phyloP scores from a whole-genome alignment of 2,797 vertebrate species.

The Squalus acanthias region DNA sequence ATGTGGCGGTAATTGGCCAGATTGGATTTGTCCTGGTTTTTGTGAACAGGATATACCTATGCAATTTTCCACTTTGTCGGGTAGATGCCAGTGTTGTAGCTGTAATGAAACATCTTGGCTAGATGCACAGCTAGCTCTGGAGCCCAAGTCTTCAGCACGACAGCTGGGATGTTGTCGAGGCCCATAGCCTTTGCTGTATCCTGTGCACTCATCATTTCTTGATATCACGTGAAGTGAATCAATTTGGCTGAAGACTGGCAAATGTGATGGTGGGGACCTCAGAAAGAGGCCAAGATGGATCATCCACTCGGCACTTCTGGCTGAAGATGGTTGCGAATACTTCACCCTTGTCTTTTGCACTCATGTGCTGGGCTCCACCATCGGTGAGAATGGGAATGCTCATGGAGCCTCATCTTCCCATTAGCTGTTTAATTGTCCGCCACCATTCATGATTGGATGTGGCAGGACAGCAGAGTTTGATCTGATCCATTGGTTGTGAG shows the following conservation, averaged over 20 bases:
- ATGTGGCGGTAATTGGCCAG: background rate
- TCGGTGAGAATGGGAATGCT: background rate
- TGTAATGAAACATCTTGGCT: no score
- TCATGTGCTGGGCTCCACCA: background rate
- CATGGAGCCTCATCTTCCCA: background rate
- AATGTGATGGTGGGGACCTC: background rate
- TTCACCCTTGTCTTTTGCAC: background rate
- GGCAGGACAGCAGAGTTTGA: background rate
- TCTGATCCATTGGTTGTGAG: background rate
- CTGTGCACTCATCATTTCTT: background rate
- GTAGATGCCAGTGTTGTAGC: background rate
- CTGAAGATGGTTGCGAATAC: background rate
- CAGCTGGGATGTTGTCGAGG: background rate
- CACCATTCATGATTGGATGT: background rate
- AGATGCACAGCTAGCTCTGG: no score
- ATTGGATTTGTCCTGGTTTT: background rate
- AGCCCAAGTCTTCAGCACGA: no score
- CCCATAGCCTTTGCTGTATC: background rate
- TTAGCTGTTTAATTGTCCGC: background rate
- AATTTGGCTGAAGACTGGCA: background rate
- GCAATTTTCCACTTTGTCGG: background rate
- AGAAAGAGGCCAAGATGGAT: background rate
- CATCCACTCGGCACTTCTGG: background rate
- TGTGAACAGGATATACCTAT: background rate
- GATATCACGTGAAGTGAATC: background rate